phyloP scores from a whole-genome alignment of 2,888 invertebrate species.

The Ennomos erosarius region DNA sequence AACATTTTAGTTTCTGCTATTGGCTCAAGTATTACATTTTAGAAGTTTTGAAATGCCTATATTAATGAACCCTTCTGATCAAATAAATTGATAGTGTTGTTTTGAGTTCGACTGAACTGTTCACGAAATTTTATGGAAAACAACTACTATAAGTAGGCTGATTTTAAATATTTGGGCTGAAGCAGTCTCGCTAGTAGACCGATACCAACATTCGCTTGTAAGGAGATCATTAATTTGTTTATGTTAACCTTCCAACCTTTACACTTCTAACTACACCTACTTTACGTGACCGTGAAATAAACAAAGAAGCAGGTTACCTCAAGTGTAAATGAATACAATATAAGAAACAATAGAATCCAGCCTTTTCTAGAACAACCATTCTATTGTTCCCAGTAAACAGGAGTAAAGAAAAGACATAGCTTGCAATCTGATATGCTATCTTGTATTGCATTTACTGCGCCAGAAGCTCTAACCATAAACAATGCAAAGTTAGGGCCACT shows the following conservation, averaged over 20 bases:
- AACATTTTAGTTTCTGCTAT: too few species aligned
- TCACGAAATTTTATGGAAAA: too few species aligned
- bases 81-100: too few species aligned
- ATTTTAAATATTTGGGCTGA: too few species aligned
- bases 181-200: too few species aligned
- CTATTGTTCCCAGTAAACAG: conserved; percentile 17
- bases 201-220: not conserved
- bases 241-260: not conserved
- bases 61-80: too few species aligned
- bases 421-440: conserved; percentile 61
- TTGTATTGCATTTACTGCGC: conserved; percentile 53
- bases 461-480: conserved; percentile 36
- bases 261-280: not conserved
- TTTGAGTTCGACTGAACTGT: too few species aligned
- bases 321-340: not conserved
- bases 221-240: too few species aligned
- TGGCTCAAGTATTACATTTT: too few species aligned
- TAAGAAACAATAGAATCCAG: conserved; percentile 2
- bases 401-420: conserved; percentile 52
- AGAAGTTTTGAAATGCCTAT: too few species aligned
- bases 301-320: not conserved
- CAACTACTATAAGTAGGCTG: too few species aligned
- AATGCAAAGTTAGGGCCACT: conserved; percentile 37
- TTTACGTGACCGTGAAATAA: conserved; percentile 9
- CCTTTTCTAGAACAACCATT: conserved; percentile 16